These are phyloP conservation scores for Asobara japonica DNA, from an alignment of 1,140 invertebrate species.

Conservation along the genomic window DNA sequence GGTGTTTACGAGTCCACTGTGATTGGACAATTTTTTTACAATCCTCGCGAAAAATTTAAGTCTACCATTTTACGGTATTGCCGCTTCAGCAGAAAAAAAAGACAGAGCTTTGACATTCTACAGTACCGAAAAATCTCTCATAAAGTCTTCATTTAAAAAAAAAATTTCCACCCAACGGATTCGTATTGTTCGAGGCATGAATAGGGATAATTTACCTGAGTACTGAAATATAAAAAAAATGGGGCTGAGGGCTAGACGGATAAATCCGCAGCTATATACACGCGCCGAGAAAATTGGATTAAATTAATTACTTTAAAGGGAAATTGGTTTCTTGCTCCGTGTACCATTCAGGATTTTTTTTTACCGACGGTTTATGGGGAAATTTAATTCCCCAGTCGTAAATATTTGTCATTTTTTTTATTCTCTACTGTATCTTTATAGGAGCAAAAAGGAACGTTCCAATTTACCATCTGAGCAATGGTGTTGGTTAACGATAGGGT, in stretches of 20 bases:
- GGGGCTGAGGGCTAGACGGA: background rate
- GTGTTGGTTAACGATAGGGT: too few relatives aligned
- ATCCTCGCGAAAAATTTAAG: too few relatives aligned
- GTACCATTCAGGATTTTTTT: background rate
- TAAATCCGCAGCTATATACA: constrained; percentile 16
- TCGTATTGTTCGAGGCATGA: background rate
- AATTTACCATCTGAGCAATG: too few relatives aligned
- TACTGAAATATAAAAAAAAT: background rate
- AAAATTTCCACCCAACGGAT: background rate
- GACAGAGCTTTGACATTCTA: too few relatives aligned
- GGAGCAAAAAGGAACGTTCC: background rate
- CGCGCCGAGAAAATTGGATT: constrained; percentile 25
- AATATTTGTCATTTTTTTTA: constrained; percentile 1
- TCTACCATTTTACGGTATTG: too few relatives aligned
- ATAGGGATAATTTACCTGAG: constrained; percentile 6
- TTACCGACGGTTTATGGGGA: constrained; percentile 1
- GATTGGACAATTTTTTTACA: background rate
- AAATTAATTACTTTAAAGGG: constrained; percentile 29
- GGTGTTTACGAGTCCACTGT: background rate
- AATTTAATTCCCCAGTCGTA: constrained; percentile 21
- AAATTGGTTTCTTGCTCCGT: constrained; percentile 24
- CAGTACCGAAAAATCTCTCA: background rate
- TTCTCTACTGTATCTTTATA: background rate
- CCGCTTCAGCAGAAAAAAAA: too few relatives aligned
- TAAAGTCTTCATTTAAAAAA: background rate